Conservation (phyloP, 53 echinoderm and acorn worm genomes). For the Hippasteria phrygiana region DNA sequence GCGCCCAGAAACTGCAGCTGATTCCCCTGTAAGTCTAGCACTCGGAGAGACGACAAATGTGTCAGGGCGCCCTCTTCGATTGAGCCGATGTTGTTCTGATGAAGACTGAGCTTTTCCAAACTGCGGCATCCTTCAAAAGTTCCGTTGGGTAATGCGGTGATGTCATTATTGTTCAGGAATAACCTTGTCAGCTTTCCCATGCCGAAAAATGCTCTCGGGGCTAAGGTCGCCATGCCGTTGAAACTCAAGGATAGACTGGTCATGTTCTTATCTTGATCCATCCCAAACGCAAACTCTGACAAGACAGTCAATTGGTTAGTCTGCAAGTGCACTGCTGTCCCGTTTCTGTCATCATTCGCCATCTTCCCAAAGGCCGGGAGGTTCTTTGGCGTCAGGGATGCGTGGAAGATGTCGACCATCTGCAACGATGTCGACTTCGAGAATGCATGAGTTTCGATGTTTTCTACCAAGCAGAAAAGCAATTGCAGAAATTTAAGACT, state of each 20-base stretch:
- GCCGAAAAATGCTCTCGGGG: conserved; percentile 31
- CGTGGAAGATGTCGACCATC: conserved; percentile 11
- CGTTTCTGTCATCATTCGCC: neutral
- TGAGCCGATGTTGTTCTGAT: conserved; percentile 18
- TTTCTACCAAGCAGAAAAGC: neutral
- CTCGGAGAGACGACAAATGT: neutral
- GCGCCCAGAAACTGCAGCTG: neutral
- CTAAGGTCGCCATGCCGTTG: conserved; percentile 44
- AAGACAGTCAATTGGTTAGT: conserved; percentile 2
- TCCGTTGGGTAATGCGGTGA: neutral
- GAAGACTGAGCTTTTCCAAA: conserved; percentile 6
- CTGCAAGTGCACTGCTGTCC: neutral
- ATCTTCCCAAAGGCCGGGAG: conserved; percentile 38
- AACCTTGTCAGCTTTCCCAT: conserved; percentile 28
- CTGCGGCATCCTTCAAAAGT: conserved; percentile 9
- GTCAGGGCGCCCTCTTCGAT: conserved; percentile 40
- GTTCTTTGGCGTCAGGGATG: neutral
- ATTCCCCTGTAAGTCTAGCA: conserved; percentile 3
- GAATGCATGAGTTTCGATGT: conserved; percentile 2
- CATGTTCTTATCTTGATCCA: conserved; percentile 16
- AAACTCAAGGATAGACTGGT: conserved; percentile 21
- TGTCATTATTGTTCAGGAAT: conserved; percentile 54
- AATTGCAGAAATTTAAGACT: conserved; percentile 10
- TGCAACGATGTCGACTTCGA: neutral
- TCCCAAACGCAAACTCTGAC: conserved; percentile 35